phyloP scores from a whole-genome alignment of 2,113 vertebrate species.

The Scopus umbretta region DNA sequence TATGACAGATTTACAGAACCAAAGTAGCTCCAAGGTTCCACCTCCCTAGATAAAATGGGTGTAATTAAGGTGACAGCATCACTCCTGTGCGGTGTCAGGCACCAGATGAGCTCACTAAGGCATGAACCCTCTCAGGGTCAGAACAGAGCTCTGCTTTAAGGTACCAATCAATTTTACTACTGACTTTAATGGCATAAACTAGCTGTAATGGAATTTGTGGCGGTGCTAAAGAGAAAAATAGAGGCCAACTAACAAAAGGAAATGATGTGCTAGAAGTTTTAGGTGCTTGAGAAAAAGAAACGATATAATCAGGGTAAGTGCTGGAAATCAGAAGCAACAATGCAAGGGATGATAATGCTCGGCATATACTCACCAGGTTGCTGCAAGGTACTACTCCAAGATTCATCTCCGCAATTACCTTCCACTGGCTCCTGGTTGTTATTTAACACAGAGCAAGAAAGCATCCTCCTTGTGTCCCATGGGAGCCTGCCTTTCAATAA shows the following conservation, averaged over 20 bases:
- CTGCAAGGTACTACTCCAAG: neutral
- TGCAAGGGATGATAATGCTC: neutral
- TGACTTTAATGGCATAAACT: neutral
- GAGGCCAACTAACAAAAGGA: neutral
- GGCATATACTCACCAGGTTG: neutral
- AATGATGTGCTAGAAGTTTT: neutral
- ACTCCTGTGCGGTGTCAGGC: neutral
- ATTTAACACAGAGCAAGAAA: neutral
- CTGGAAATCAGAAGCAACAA: neutral
- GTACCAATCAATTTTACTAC: conserved; percentile 38
- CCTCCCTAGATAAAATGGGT: neutral
- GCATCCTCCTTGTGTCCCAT: neutral
- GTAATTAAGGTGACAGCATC: neutral
- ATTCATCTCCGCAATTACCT: neutral
- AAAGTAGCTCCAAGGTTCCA: neutral
- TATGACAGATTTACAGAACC: neutral
- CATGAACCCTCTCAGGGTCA: neutral
- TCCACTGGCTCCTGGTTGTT: neutral
- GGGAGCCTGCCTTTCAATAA: neutral
- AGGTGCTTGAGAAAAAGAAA: neutral
- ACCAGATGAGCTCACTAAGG: neutral
- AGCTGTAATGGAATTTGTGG: conserved; percentile 24
- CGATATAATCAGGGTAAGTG: neutral
- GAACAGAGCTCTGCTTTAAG: neutral
- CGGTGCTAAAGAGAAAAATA: neutral